Conservation (phyloP, 2,888 invertebrate genomes). For the Synanthedon andrenaeformis region DNA sequence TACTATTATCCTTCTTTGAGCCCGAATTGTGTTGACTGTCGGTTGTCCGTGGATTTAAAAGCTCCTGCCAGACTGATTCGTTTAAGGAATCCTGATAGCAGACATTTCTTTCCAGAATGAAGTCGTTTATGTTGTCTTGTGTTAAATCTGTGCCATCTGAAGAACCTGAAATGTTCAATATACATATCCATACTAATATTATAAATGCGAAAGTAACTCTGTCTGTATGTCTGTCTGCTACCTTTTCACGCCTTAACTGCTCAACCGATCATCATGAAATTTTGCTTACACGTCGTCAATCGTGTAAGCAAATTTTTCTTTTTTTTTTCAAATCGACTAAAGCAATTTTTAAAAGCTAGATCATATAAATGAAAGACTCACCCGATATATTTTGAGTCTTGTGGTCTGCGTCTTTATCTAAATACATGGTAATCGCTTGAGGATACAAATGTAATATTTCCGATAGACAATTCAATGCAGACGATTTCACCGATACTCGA, state of each 20-base stretch:
- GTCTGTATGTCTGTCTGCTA: too few species aligned
- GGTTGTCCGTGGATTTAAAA: slow-evolving; percentile 37
- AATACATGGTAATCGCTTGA: slow-evolving; percentile 74
- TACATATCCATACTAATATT: neutral
- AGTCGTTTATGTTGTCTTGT: slow-evolving; percentile 58
- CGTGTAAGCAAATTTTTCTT: too few species aligned
- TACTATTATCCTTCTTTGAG: slow-evolving; percentile 38
- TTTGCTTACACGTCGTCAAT: too few species aligned
- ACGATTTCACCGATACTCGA: slow-evolving; percentile 90
- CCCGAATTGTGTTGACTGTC: slow-evolving; percentile 36
- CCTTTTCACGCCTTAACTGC: too few species aligned
- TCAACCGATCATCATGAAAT: too few species aligned
- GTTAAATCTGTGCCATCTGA: slow-evolving; percentile 58
- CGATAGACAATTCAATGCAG: slow-evolving; percentile 84
- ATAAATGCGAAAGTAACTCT: neutral
- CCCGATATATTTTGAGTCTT: slow-evolving; percentile 55
- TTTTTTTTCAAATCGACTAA: too few species aligned
- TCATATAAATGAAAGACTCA: slow-evolving; percentile 13
- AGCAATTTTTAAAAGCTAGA: too few species aligned
- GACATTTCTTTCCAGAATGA: slow-evolving; percentile 57
- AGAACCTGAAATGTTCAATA: slow-evolving; percentile 30
- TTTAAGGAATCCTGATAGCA: slow-evolving; percentile 64
- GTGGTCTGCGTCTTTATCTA: slow-evolving; percentile 70
- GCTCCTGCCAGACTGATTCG: slow-evolving; percentile 55
- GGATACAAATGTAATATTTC: slow-evolving; percentile 82